A percentile compares a stretch with the other conserved stretches of the same genome.
These are phyloP conservation scores for Drosophila koepferae DNA, from an alignment of 2,888 invertebrate species.

Conservation along the genomic window DNA sequence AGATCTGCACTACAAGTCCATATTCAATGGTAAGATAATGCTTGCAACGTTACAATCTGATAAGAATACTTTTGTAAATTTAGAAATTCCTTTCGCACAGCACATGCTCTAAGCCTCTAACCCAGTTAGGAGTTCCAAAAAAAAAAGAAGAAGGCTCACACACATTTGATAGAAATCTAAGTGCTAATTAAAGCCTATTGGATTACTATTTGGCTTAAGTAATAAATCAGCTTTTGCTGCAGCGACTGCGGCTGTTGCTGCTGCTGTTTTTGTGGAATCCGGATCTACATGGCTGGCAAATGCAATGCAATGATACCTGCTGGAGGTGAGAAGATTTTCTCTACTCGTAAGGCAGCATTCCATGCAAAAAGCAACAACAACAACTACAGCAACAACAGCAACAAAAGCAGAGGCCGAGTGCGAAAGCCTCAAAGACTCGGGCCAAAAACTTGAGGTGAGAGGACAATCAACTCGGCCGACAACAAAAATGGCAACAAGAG, in stretches of 20 bases:
- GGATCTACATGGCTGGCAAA: conserved; percentile 50
- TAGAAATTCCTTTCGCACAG: not conserved
- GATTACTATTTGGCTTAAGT: conserved; percentile 24
- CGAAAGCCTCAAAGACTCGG: conserved; percentile 42
- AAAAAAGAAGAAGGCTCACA: too few species aligned
- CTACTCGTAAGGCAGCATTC: conserved; percentile 79
- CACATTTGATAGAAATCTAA: conserved; percentile 5
- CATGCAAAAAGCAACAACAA: conserved; percentile 56
- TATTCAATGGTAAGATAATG: not conserved
- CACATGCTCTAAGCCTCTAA: not conserved
- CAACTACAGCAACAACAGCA: conserved; percentile 4
- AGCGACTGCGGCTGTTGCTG: conserved; percentile 6
- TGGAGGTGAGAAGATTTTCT: conserved; percentile 79
- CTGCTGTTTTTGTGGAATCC: conserved; percentile 44
- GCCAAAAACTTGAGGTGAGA: conserved; percentile 77
- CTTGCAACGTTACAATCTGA: not conserved
- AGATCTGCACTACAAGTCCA: not conserved
- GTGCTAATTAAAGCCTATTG: conserved; percentile 33
- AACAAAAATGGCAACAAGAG: conserved; percentile 44
- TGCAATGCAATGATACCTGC: conserved; percentile 40
- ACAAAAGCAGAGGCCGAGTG: conserved; percentile 23
- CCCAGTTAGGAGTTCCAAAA: conserved; percentile 1
- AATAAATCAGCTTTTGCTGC: conserved; percentile 37
- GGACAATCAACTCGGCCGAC: conserved; percentile 73
- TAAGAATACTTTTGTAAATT: not conserved